Percentiles rank a stretch among this genome's conserved stretches.
Conservation (phyloP, 2,113 vertebrate species). For the Notarius quadriscutis region DNA sequence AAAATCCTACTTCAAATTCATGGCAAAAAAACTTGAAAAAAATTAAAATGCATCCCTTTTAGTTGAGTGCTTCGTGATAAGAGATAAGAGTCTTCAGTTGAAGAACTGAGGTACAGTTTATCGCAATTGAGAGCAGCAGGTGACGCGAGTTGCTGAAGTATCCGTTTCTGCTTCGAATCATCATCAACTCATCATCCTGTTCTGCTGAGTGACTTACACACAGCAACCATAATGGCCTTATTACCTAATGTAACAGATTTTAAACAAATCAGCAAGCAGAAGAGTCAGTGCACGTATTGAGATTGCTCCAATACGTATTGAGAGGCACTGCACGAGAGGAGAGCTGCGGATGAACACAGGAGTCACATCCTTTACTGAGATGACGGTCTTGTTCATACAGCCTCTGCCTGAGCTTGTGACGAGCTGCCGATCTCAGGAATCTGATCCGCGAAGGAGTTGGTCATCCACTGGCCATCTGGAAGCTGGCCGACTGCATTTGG, state of each 20-base stretch:
- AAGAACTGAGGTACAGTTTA: slow-evolving; percentile 51
- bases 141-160: slow-evolving; percentile 30
- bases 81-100: slow-evolving; percentile 39
- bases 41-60: slow-evolving; percentile 27
- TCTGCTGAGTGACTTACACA: slow-evolving; percentile 4
- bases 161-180: slow-evolving; percentile 15
- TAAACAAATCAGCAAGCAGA: slow-evolving; percentile 30
- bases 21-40: slow-evolving; percentile 17
- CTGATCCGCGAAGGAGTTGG: slow-evolving; percentile 81
- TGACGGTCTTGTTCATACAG: slow-evolving; percentile 27
- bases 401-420: slow-evolving; percentile 27
- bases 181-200: neutral
- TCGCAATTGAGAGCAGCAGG: slow-evolving; percentile 39
- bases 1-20: slow-evolving; percentile 61
- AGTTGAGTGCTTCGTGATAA: slow-evolving; percentile 13
- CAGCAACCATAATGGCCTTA: slow-evolving; percentile 1
- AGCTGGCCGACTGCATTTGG: slow-evolving; percentile 62
- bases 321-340: slow-evolving; percentile 32
- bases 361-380: slow-evolving; percentile 7
- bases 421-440: slow-evolving; percentile 74
- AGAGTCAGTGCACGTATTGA: slow-evolving; percentile 28
- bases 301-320: slow-evolving; percentile 27
- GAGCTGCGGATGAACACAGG: slow-evolving; percentile 27
- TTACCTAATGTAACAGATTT: slow-evolving; percentile 38
- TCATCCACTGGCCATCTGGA: slow-evolving; percentile 86